Evolutionary conservation across 2,888 invertebrate genomes (phyloP).

Genomic region (Seira sanloemensis): DNA sequence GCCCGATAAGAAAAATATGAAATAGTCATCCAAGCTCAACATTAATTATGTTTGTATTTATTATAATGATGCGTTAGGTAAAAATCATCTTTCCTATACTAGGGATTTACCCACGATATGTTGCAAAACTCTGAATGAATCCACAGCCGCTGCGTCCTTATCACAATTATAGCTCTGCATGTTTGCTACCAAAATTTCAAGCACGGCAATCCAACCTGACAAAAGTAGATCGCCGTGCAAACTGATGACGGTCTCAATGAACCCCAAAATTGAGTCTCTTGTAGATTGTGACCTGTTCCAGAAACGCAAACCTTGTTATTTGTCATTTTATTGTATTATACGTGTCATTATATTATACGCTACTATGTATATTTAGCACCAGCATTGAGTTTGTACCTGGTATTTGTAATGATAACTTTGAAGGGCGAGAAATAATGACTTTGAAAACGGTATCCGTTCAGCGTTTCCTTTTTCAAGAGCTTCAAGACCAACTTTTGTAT

Average conservation of each 20-base stretch:
- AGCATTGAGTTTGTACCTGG: conserved; percentile 43
- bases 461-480: conserved; percentile 59
- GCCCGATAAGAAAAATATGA: no score
- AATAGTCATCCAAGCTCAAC: no score
- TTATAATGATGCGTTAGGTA: no score
- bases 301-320: no score
- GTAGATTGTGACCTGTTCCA: conserved; percentile 43
- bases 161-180: conserved; percentile 46
- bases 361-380: background rate
- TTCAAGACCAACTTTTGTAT: conserved; percentile 57
- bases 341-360: background rate
- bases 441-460: conserved; percentile 67
- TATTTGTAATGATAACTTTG: conserved; percentile 66
- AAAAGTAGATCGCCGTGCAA: conserved; percentile 58
- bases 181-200: conserved; percentile 57
- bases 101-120: conserved; percentile 55
- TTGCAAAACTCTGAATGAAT: conserved; percentile 55
- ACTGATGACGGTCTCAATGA: conserved; percentile 62
- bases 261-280: conserved; percentile 58
- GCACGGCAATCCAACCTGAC: conserved; percentile 67
- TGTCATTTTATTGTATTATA: no score
- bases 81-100: no score
- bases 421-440: conserved; percentile 61
- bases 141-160: conserved; percentile 49
- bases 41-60: no score